Evolutionary conservation across 2,113 vertebrate genomes (phyloP).

Genomic region (Apodemus speciosus): DNA sequence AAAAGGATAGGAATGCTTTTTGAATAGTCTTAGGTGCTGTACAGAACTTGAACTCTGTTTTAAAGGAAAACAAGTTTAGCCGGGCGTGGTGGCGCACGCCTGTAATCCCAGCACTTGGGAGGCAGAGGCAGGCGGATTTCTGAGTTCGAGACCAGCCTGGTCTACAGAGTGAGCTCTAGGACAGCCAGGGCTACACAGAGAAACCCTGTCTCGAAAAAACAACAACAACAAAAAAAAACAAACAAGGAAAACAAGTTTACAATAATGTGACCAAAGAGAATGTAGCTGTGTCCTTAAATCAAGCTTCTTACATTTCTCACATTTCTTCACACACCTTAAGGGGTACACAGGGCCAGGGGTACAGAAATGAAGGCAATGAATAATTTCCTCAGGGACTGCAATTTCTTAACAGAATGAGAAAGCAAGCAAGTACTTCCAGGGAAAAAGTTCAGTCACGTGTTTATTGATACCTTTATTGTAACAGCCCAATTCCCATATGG

Average conservation of each 20-base stretch:
- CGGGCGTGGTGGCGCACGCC: too few relatives aligned
- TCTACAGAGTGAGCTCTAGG: too few relatives aligned
- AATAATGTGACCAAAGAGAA: not conserved
- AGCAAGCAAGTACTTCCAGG: not conserved
- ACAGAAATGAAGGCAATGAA: conserved; percentile 2
- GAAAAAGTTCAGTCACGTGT: not conserved
- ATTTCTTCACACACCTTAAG: not conserved
- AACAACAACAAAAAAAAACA: too few relatives aligned
- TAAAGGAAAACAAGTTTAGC: not conserved
- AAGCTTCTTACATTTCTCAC: not conserved
- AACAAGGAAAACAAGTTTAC: not conserved
- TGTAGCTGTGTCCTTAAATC: not conserved
- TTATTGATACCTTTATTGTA: not conserved
- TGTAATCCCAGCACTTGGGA: too few relatives aligned
- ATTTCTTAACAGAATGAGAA: not conserved
- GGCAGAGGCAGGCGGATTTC: too few relatives aligned
- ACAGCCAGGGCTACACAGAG: too few relatives aligned
- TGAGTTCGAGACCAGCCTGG: too few relatives aligned
- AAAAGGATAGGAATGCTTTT: too few relatives aligned
- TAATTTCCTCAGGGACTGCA: not conserved
- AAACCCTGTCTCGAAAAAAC: too few relatives aligned
- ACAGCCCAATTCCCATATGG: not conserved
- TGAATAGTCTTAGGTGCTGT: not conserved
- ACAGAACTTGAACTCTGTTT: not conserved
- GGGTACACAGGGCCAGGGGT: not conserved